phyloP scores from a whole-genome alignment of 2,888 invertebrate species.

The Phyto melanocephala region DNA sequence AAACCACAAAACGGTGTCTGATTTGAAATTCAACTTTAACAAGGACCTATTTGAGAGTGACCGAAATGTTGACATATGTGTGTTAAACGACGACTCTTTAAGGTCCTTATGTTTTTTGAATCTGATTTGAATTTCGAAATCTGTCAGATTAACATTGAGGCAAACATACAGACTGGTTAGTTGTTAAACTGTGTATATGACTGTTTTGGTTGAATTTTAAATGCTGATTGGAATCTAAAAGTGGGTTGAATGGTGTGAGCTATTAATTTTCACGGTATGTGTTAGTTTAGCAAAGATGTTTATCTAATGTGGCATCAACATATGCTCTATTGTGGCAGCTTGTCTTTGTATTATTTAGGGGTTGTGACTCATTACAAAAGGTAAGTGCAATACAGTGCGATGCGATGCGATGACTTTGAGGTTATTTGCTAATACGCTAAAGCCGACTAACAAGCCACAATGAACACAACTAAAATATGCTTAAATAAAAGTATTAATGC shows the following conservation, averaged over 20 bases:
- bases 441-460: slow-evolving; percentile 38
- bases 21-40: slow-evolving; percentile 68
- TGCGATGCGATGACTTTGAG: slow-evolving; percentile 47
- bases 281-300: slow-evolving; percentile 74
- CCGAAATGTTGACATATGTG: slow-evolving; percentile 78
- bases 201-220: slow-evolving; percentile 51
- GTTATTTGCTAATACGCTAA: slow-evolving; percentile 46
- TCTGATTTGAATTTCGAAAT: slow-evolving; percentile 73
- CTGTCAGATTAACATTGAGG: background rate
- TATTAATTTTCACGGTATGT: slow-evolving; percentile 65
- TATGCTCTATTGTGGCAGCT: slow-evolving; percentile 71
- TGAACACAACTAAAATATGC: slow-evolving; percentile 16
- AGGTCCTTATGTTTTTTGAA: slow-evolving; percentile 69
- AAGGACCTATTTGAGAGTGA: slow-evolving; percentile 52
- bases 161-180: background rate
- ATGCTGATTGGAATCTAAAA: slow-evolving; percentile 66
- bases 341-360: slow-evolving; percentile 45
- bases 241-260: slow-evolving; percentile 64
- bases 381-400: slow-evolving; percentile 47
- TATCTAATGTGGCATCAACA: slow-evolving; percentile 79
- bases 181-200: slow-evolving; percentile 36
- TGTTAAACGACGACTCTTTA: slow-evolving; percentile 68
- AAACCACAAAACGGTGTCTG: slow-evolving; percentile 61
- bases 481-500: slow-evolving; percentile 33
- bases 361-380: slow-evolving; percentile 43